Conservation (phyloP, 2,797 vertebrate species). For the Sebastes itinus region DNA sequence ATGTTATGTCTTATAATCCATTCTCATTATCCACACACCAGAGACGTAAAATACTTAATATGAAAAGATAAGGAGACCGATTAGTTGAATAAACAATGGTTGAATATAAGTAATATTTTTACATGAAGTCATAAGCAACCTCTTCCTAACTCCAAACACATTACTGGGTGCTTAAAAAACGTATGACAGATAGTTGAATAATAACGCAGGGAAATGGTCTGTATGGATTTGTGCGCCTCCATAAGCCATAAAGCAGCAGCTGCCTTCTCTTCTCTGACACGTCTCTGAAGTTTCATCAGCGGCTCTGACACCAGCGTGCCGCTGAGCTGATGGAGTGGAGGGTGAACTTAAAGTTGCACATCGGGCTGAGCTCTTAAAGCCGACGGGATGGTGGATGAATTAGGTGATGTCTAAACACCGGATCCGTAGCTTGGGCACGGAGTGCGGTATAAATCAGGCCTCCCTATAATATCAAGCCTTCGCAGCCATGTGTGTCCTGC, state of each 20-base stretch:
- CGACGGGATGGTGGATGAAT: slow-evolving; percentile 57
- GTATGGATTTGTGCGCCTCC: slow-evolving; percentile 33
- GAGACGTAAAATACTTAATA: not conserved
- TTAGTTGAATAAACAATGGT: slow-evolving; percentile 18
- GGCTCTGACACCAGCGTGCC: slow-evolving; percentile 44
- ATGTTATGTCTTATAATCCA: not conserved
- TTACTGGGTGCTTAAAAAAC: slow-evolving; percentile 20
- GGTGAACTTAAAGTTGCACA: slow-evolving; percentile 37
- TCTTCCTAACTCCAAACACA: slow-evolving; percentile 17
- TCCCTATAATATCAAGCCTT: slow-evolving; percentile 25
- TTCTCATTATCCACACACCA: not conserved
- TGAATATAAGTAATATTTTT: slow-evolving; percentile 13
- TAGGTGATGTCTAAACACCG: slow-evolving; percentile 66
- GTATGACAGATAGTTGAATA: slow-evolving; percentile 19
- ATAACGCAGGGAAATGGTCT: slow-evolving; percentile 36
- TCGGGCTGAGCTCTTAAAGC: slow-evolving; percentile 41
- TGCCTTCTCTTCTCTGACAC: slow-evolving; percentile 42
- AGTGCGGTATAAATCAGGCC: slow-evolving; percentile 64
- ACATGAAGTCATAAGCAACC: not conserved
- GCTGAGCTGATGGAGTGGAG: slow-evolving; percentile 47
- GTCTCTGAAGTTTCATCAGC: slow-evolving; percentile 51
- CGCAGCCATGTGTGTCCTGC: slow-evolving; percentile 41
- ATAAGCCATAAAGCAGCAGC: slow-evolving; percentile 59
- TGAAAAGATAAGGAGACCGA: slow-evolving; percentile 9
- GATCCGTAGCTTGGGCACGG: slow-evolving; percentile 44